Base-by-base conservation (phyloP, 2,113 vertebrate genomes). In the Cromileptes altivelis region DNA sequence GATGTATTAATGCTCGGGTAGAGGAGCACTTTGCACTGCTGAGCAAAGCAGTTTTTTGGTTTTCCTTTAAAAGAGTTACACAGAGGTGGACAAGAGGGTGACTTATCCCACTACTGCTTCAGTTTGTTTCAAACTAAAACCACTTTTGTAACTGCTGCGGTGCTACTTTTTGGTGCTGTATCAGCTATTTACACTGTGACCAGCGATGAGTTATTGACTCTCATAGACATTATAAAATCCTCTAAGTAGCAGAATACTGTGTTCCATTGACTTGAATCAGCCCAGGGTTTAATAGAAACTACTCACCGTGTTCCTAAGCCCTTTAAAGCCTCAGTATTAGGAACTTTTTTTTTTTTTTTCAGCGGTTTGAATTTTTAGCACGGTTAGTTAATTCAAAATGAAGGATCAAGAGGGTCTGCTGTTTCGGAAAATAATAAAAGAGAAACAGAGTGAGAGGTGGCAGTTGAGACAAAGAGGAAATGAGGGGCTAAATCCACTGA, bases 141-240 rank as follows among this genome's bases (percentile, higher is more conserved):
- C 65, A 63, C 50, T 64, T 80, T 50, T 53, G 3, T 6, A 57
- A 50, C 23, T 56, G 53, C 64, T 56, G 53, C 64, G 21, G 10
- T 18, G 53, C 49, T 30, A 64, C n/a, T 68, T 57, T 69, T 57
- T 49, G 37, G n/a, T 56, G 13, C 71, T 33, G 7, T 27, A 40
- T 65, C 63, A 81, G 18, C 57, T 50, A 13, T 67, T 75, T 77
- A 60, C 17, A 62, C 23, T 52, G 49, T 75, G 62, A 79, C 56
- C 71, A 37, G 4, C 6, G 8, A 55, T 3, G 42, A 60, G 62
- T 75, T 42, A 69, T 21, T 68, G 27, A 65, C 37, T 61, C 18
- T 49, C 52, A 74, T 52, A 56, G 45, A 61, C 56, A 76, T 74
- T 58, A 42, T 53, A 30, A 27, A 19, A 19, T 63, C 18, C 30